phyloP scores from a whole-genome alignment of 2,113 vertebrate species.

The Ciconia maguari region DNA sequence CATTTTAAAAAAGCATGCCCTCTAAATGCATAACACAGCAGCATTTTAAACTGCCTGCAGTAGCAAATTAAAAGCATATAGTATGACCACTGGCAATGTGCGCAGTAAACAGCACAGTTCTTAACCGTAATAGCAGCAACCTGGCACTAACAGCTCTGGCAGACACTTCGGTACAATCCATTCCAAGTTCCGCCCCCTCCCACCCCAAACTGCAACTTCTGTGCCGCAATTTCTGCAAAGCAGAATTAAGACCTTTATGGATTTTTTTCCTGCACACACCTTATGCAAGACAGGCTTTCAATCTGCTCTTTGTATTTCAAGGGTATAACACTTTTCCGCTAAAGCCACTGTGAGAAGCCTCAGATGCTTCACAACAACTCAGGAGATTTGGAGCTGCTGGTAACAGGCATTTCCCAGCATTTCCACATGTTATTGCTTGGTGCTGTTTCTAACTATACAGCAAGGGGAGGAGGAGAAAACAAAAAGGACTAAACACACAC shows the following conservation, averaged over 20 bases:
- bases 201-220: neutral
- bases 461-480: neutral
- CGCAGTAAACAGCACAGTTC: neutral
- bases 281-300: neutral
- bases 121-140: neutral
- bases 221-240: neutral
- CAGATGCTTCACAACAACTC: neutral
- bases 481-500: neutral
- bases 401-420: neutral
- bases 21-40: neutral
- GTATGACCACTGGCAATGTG: neutral
- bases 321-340: neutral
- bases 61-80: neutral
- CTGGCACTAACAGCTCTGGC: neutral
- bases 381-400: neutral
- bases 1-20: neutral
- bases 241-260: neutral
- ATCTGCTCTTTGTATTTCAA: neutral
- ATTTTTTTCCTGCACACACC: neutral
- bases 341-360: neutral
- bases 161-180: neutral
- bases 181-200: neutral
- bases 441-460: neutral
- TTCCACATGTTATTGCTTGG: neutral
- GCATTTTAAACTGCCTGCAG: neutral